Conservation (phyloP, 2,888 invertebrate species). For the Tillus elongatus region DNA sequence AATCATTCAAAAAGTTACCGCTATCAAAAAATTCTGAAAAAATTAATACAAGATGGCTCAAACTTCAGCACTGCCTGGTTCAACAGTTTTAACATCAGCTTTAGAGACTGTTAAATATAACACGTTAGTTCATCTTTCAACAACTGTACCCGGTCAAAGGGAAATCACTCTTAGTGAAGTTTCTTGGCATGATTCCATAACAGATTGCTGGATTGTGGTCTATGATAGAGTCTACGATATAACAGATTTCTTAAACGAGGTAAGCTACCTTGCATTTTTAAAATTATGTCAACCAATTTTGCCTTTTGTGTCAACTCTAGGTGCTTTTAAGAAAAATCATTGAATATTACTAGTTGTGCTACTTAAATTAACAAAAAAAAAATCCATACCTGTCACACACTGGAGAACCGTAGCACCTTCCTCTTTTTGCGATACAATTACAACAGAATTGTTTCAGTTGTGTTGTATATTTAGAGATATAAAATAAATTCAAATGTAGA, state of each 20-base stretch:
- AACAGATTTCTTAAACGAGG: slow-evolving; percentile 63
- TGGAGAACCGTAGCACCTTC: too few relatives aligned
- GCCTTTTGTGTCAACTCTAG: too few relatives aligned
- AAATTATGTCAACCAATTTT: too few relatives aligned
- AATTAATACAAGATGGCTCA: too few relatives aligned
- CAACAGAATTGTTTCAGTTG: too few relatives aligned
- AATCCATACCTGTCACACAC: too few relatives aligned
- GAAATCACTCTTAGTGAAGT: slow-evolving; percentile 65
- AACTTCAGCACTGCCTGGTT: not conserved
- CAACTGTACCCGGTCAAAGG: slow-evolving; percentile 35
- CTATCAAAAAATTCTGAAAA: too few relatives aligned
- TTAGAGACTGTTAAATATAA: slow-evolving; percentile 4
- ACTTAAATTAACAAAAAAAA: too few relatives aligned
- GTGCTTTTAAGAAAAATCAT: not conserved
- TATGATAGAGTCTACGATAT: slow-evolving; percentile 81
- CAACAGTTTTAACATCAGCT: not conserved
- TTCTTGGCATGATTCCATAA: slow-evolving; percentile 58
- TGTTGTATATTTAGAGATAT: too few relatives aligned
- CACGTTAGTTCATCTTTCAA: slow-evolving; percentile 8
- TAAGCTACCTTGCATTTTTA: slow-evolving; percentile 34
- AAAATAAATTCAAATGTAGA: too few relatives aligned
- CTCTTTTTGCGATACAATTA: too few relatives aligned
- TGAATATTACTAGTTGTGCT: not conserved
- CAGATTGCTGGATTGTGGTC: slow-evolving; percentile 80
- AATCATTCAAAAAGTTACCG: too few relatives aligned